Evolutionary conservation across 1,140 invertebrate species (phyloP), one percentile per base, ranked within the genome.

Genomic region (Teleopsis dalmanni): DNA sequence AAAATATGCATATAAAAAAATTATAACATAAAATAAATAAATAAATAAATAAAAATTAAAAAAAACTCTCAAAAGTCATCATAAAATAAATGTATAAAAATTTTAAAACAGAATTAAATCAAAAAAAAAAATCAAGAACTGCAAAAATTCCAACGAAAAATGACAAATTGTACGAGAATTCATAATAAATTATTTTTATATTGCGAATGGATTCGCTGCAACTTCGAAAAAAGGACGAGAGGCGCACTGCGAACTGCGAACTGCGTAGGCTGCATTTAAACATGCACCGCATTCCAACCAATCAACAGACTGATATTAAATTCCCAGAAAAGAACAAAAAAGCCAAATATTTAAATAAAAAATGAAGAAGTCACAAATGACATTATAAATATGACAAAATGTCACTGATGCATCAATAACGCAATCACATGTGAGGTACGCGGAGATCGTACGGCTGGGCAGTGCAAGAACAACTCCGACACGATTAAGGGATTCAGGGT

Each of bases 161-260:
- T 26, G 40, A 27, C 23, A 42, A 42, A 42, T 42, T 27, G 23
- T n/a, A 25, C 4, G 25, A 10, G 25, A 42, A n/a, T 42, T 42
- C 29, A 42, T 42, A 42, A 27, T 42, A 42, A 42, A 42, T 42
- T 26, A 42, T 42, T 26, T 42, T 16, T n/a, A n/a, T n/a, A n/a
- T n/a, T n/a, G n/a, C n/a, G n/a, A n/a, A n/a, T n/a, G n/a, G n/a
- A n/a, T n/a, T n/a, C n/a, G n/a, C n/a, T n/a, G n/a, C n/a, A n/a
- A n/a, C n/a, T n/a, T n/a, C n/a, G n/a, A n/a, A n/a, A n/a, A n/a
- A n/a, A n/a, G n/a, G n/a, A n/a, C n/a, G n/a, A n/a, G n/a, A n/a
- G n/a, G n/a, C n/a, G n/a, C n/a, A n/a, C n/a, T n/a, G n/a, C n/a
- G n/a, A n/a, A n/a, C n/a, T n/a, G n/a, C n/a, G n/a, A n/a, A n/a